These are phyloP conservation scores for Platysteira castanea DNA, from an alignment of 2,113 vertebrate species.

Conservation along the genomic window DNA sequence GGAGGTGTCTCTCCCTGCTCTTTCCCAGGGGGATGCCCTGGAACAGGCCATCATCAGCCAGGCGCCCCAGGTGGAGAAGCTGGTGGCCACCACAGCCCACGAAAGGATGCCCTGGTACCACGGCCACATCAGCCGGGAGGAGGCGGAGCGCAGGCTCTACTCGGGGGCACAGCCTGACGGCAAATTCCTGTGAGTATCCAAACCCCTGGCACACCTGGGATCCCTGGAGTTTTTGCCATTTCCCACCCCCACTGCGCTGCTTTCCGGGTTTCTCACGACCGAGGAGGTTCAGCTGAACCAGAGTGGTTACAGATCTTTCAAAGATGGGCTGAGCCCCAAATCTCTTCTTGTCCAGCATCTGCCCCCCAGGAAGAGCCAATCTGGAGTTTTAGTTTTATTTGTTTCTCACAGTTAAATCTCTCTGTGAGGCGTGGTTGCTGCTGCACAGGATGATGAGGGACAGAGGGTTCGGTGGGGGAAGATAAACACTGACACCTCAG, in stretches of 20 bases:
- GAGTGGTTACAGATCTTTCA: not conserved
- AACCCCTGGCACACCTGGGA: not conserved
- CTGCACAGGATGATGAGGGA: not conserved
- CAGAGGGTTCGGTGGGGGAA: not conserved
- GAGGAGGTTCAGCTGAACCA: not conserved
- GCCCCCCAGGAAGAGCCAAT: not conserved
- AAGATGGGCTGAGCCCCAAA: not conserved
- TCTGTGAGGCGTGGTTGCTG: not conserved
- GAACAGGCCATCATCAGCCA: constrained; percentile 96
- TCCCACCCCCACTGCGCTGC: not conserved
- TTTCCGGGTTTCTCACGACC: accelerated
- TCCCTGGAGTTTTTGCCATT: not conserved
- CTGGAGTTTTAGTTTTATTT: not conserved
- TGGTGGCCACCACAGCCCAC: constrained; percentile 92
- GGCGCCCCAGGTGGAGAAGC: constrained; percentile 93
- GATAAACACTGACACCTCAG: not conserved
- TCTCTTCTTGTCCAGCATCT: not conserved
- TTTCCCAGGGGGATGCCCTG: constrained; percentile 85
- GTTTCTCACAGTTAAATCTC: not conserved
- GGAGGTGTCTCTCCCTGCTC: not conserved
- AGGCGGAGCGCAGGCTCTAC: constrained; percentile 87
- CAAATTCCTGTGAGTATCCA: constrained; percentile 88
- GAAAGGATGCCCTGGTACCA: constrained; percentile 96
- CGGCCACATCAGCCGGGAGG: constrained; percentile 74
- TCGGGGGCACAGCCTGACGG: constrained; percentile 87